Conservation (phyloP, 2,888 invertebrate genomes). For the Tuberolachnus salignus region DNA sequence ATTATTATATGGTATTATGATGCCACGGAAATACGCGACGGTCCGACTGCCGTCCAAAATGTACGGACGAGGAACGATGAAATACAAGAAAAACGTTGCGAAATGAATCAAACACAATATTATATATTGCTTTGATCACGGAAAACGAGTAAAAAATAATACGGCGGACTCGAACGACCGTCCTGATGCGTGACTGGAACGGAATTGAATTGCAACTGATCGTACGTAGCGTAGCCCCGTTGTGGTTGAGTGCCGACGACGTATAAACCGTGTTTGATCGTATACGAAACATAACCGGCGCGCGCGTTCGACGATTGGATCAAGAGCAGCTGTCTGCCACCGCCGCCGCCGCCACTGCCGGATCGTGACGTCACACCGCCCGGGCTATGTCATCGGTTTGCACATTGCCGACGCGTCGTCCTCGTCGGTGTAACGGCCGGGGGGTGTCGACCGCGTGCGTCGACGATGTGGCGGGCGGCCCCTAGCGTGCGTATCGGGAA, state of each 20-base stretch:
- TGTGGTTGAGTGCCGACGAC: background rate
- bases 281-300: background rate
- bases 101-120: no score
- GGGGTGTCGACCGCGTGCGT: background rate
- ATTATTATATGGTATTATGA: no score
- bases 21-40: no score
- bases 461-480: slow-evolving; percentile 30
- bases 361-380: slow-evolving; percentile 21
- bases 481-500: slow-evolving; percentile 31
- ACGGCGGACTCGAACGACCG: background rate
- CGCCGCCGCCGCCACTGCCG: background rate
- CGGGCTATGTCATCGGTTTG: background rate
- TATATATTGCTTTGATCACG: no score
- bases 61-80: no score
- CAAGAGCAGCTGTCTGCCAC: slow-evolving; percentile 10
- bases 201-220: slow-evolving; percentile 22
- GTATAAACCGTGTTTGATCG: background rate
- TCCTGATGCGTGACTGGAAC: slow-evolving; percentile 32
- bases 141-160: no score
- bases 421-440: background rate
- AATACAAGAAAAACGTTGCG: no score
- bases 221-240: no score
- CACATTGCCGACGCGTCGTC: no score
- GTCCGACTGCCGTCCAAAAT: no score
- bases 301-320: background rate